phyloP scores from a whole-genome alignment of 2,888 invertebrate species.

The Drosophila testacea region DNA sequence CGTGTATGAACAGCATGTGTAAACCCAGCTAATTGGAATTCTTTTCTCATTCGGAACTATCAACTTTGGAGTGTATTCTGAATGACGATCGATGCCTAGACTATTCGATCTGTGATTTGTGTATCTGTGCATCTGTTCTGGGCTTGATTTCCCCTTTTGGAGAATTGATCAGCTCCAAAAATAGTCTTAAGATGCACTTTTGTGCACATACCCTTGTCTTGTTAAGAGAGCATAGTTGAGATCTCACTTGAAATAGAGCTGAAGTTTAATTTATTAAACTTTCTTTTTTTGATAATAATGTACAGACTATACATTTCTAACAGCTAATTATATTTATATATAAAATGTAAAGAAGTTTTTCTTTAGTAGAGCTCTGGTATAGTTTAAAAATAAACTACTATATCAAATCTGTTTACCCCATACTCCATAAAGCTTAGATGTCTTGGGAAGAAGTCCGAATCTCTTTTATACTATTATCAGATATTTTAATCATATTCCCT shows the following conservation, averaged over 20 bases:
- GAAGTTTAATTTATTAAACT: no score
- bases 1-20: conserved; percentile 57
- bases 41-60: conserved; percentile 35
- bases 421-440: no score
- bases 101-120: neutral
- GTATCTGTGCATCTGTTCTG: conserved; percentile 7
- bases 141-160: conserved; percentile 1
- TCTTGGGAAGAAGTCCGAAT: no score
- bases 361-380: no score
- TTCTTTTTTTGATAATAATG: no score
- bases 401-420: no score
- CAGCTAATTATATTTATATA: no score
- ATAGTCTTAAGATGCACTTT: conserved; percentile 5
- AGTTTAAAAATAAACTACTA: no score
- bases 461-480: no score
- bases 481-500: no score
- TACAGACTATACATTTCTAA: neutral
- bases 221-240: neutral
- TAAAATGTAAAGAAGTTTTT: no score
- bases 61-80: conserved; percentile 18
- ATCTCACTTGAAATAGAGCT: no score
- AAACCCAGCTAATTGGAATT: conserved; percentile 57
- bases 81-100: neutral
- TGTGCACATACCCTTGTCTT: neutral
- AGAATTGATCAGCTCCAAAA: conserved; percentile 19